Percentiles rank a stretch among this genome's conserved stretches.
phyloP scores from a whole-genome alignment of 2,113 vertebrate species.

The Ochotona princeps region DNA sequence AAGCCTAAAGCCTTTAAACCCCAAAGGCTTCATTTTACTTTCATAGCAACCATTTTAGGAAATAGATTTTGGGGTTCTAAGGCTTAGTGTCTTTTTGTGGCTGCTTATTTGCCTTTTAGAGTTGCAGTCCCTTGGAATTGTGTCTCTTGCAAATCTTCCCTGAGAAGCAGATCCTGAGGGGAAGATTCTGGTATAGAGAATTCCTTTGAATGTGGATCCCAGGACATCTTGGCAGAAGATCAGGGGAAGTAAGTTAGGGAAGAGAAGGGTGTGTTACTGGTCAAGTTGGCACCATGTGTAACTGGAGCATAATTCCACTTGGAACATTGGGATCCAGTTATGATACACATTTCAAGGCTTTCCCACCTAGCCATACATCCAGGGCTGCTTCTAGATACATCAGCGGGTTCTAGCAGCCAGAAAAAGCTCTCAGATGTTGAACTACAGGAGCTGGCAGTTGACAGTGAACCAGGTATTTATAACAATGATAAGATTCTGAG shows the following conservation, averaged over 20 bases:
- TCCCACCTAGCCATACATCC: not conserved
- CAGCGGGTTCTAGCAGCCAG: not conserved
- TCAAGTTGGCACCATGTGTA: not conserved
- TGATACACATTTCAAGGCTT: not conserved
- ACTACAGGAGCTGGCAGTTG: not conserved
- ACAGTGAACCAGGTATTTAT: not conserved
- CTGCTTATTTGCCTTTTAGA: conserved; percentile 46
- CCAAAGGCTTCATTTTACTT: conserved; percentile 44
- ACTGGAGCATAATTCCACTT: not conserved
- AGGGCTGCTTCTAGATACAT: not conserved
- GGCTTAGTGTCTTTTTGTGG: not conserved
- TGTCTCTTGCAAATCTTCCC: not conserved
- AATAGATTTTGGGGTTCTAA: conserved; percentile 21
- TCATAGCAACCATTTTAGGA: conserved; percentile 9
- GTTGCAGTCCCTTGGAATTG: not conserved
- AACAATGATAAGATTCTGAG: not conserved
- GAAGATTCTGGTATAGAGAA: not conserved
- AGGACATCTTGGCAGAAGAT: not conserved
- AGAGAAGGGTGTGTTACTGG: not conserved
- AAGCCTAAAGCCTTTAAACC: conserved; percentile 19
- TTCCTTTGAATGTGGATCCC: conserved; percentile 7
- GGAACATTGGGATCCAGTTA: not conserved
- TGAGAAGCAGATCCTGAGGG: not conserved
- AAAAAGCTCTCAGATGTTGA: not conserved
- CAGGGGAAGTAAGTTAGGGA: not conserved